Percentiles rank a stretch among this genome's conserved stretches.
These are phyloP conservation scores for Phenganax marumi DNA, from an alignment of 92 coral and sea anemone genomes.

Conservation along the genomic window DNA sequence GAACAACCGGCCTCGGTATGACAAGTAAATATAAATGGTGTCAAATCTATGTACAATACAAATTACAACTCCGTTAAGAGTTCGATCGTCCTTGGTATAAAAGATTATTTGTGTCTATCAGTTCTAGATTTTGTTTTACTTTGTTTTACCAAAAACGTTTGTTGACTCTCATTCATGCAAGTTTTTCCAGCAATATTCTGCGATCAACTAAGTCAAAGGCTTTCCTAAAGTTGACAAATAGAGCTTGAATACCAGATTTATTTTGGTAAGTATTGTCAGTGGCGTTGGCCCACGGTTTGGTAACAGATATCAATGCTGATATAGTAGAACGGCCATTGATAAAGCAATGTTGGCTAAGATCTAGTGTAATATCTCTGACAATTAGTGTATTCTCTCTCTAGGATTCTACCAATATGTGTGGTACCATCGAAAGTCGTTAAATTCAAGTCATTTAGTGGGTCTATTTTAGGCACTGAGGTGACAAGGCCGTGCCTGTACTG, in stretches of 20 bases:
- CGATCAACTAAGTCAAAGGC: background rate
- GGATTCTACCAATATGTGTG: slow-evolving; percentile 25
- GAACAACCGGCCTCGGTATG: too few relatives aligned
- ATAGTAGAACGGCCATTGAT: slow-evolving; percentile 39
- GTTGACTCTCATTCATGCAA: background rate
- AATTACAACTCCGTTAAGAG: too few relatives aligned
- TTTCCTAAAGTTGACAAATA: too few relatives aligned
- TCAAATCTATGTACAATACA: too few relatives aligned
- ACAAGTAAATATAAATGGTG: too few relatives aligned
- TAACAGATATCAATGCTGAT: slow-evolving; percentile 31
- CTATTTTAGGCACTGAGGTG: background rate
- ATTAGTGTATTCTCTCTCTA: slow-evolving; percentile 35
- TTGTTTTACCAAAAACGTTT: slow-evolving; percentile 13
- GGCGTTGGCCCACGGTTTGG: slow-evolving; percentile 27
- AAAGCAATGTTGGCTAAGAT: slow-evolving; percentile 37
- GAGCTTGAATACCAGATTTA: too few relatives aligned
- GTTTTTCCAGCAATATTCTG: slow-evolving; percentile 4
- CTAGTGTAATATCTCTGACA: background rate
- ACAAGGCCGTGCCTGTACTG: too few relatives aligned
- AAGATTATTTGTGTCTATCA: too few relatives aligned
- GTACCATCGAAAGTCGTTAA: slow-evolving; percentile 17
- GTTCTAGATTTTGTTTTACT: too few relatives aligned
- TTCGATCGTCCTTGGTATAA: too few relatives aligned
- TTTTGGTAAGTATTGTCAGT: background rate
- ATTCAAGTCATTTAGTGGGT: slow-evolving; percentile 16